Evolutionary conservation across 2,113 vertebrate species (phyloP).

Genomic region (Gallinago undulata): DNA sequence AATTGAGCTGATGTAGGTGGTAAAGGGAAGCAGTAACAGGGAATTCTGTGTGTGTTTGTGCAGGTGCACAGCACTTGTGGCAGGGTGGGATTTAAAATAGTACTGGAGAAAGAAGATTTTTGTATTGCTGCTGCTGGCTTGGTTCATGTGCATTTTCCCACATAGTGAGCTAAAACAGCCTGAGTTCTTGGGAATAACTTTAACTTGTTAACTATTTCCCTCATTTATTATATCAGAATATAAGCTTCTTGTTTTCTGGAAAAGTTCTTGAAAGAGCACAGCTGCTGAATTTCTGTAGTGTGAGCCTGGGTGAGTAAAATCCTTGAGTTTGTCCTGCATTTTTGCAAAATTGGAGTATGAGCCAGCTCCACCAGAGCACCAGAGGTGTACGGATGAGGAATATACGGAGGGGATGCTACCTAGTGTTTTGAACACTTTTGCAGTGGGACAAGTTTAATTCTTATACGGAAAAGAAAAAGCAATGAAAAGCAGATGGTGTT

Average conservation of each 20-base stretch:
- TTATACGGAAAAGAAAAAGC: not conserved
- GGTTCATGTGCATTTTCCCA: not conserved
- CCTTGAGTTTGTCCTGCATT: not conserved
- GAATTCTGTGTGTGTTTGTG: not conserved
- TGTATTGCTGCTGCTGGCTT: not conserved
- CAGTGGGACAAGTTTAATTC: not conserved
- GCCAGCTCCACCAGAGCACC: not conserved
- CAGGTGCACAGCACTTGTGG: not conserved
- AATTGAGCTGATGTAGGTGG: not conserved
- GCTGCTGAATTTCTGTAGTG: not conserved
- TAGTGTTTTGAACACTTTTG: not conserved
- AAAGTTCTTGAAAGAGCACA: not conserved
- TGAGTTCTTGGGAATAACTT: not conserved
- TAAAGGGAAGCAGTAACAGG: not conserved
- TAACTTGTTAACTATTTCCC: not conserved
- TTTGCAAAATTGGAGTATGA: not conserved
- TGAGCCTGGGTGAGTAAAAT: not conserved
- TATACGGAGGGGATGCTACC: not conserved
- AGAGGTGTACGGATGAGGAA: not conserved
- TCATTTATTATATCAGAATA: not conserved
- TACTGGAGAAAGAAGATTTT: not conserved
- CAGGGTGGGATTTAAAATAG: fast-evolving
- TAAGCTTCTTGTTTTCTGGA: not conserved
- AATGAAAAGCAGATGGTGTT: not conserved
- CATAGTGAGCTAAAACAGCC: not conserved